Conservation (phyloP, 2,797 vertebrate genomes). For the Streptopelia turtur region DNA sequence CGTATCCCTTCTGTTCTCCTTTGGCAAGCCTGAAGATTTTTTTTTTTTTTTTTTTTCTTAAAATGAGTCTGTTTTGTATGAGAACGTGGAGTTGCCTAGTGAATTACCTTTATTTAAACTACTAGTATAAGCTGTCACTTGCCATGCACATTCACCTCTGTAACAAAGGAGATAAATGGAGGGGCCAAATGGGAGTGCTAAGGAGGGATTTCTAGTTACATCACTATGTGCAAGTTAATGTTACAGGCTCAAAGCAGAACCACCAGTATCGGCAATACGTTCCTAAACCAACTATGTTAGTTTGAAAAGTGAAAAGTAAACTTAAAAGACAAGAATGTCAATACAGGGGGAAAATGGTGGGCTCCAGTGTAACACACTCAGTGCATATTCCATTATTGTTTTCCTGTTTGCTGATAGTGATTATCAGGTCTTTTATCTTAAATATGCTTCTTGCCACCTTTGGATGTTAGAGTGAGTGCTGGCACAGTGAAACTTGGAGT, state of each 20-base stretch:
- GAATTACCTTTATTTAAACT: constrained; percentile 30
- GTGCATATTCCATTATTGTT: constrained; percentile 24
- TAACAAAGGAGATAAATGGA: neutral
- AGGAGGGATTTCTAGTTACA: constrained; percentile 42
- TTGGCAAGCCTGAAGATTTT: neutral
- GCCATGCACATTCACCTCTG: neutral
- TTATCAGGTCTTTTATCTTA: constrained; percentile 45
- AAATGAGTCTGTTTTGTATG: neutral
- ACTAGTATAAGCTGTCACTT: neutral
- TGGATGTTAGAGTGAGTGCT: neutral
- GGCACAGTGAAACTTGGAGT: neutral
- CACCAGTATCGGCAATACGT: neutral
- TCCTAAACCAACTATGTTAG: constrained; percentile 16
- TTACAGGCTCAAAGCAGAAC: constrained; percentile 26
- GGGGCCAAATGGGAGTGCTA: neutral
- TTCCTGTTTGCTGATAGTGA: constrained; percentile 38
- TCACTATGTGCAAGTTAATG: constrained; percentile 33
- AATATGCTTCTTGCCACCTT: constrained; percentile 27
- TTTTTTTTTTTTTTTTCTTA: neutral
- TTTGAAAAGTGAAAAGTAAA: constrained; percentile 50
- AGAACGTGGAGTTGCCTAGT: neutral
- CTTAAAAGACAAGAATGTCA: constrained; percentile 53
- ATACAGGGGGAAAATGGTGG: neutral
- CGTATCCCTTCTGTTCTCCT: neutral
- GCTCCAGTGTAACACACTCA: constrained; percentile 2